Base-by-base conservation (phyloP, 2,797 vertebrate species). In the Gambelia wislizenii region DNA sequence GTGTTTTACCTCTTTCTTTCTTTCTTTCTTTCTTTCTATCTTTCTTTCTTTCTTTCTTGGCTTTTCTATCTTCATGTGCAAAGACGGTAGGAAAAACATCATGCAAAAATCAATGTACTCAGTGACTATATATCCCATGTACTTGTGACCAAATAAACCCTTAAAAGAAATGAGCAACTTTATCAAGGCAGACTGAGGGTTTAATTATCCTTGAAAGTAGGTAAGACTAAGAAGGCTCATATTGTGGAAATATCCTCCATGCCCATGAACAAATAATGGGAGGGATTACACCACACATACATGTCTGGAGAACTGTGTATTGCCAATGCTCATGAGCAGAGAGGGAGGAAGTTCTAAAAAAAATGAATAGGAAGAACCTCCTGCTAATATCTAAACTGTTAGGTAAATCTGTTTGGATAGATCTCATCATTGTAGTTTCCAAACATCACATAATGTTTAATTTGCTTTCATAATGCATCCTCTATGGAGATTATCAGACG, bases 121-220 rank as follows among this genome's bases (percentile, higher is more conserved):
- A n/a, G n/a, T n/a, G n/a, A n/a, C n/a, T n/a, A n/a, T n/a, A n/a
- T n/a, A n/a, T n/a, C n/a, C n/a, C n/a, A n/a, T n/a, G n/a, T n/a
- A n/a, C n/a, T n/a, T n/a, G n/a, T n/a, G n/a, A n/a, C n/a, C n/a
- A n/a, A n/a, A n/a, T n/a, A n/a, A n/a, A n/a, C 42, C 52, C 74
- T 76, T 67, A 49, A 83, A 88, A 67, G 33, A 69, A 67, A 76
- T 25, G 76, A 88, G 72, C 33, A 76, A 83, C n/a, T 33, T 30
- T 61, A 42, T 83, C 16, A 88, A 42, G 25, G 27, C 3, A 83
- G 44, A 83, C 33, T 67, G 64, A 67, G 44, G 59, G 76, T 67
- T 86, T 86, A 78, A 86, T 78, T 86, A 78, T 78, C 74, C 44
- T 78, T 86, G 56, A 86, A 69, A 86, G 59, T 33, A 86, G 30